Base-by-base conservation (phyloP, 2,888 invertebrate species). In the Tridacna gigas region DNA sequence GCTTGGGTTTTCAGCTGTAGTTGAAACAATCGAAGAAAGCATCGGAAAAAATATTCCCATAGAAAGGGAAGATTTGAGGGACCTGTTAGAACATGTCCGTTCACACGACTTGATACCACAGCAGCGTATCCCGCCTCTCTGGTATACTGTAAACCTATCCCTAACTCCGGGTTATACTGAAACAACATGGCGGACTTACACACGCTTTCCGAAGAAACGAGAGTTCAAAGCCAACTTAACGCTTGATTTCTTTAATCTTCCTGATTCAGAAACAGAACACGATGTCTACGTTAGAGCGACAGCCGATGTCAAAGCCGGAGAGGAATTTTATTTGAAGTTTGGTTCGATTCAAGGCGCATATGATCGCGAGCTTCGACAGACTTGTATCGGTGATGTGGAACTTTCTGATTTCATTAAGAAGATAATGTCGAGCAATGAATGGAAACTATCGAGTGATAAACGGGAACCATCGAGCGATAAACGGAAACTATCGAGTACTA, bases 141-240 rank as follows among this genome's bases (percentile, higher is more conserved):
- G 65, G 65, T 65, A 28, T 65, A 65, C 28, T 18, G 26, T 65
- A 15, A 65, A 65, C 25, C 65, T 65, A 0, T 65, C 65, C 25
- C 25, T 65, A 28, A 65, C 65, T 20, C 65, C 65, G 1, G 26
- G 26, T 20, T 65, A 65, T 22, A 65, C 65, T 26, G 65, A 65
- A 26, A 65, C 65, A 65, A 26, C 65, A 65, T 65, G 65, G 65
- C 65, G 63, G 22, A 63, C 63, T 22, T 63, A 63, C 22, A 22
- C 25, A 22, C 63, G 63, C 4, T n/a, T 22, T 13, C 63, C 63
- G 22, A 63, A 63, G 25, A 63, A 65, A 18, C 15, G 18, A 25
- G 11, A 26, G 26, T 5, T 28, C 26, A 65, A 65, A 65, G 65
- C 65, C 2, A 65, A 65, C 28, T 65, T 26, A 26, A 65, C 15